A percentile compares a stretch with the other conserved stretches of the same genome.
phyloP scores from a whole-genome alignment of 1,140 invertebrate genomes.

The Euura lappo region DNA sequence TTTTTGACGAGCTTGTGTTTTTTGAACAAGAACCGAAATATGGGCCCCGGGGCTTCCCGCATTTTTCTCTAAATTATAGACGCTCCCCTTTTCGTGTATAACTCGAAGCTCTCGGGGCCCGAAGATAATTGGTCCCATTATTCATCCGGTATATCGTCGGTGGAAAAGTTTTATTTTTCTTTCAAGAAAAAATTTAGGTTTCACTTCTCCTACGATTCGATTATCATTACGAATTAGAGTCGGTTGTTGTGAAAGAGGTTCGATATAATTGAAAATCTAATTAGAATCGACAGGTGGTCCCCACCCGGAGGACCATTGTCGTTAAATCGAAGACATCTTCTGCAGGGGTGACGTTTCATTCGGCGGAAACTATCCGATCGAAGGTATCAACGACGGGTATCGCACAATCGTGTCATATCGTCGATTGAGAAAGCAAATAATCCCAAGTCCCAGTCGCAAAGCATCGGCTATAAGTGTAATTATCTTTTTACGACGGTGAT shows the following conservation, averaged over 20 bases:
- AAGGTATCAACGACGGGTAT: no score
- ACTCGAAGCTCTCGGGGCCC: background rate
- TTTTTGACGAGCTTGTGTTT: no score
- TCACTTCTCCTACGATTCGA: background rate
- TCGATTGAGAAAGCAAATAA: no score
- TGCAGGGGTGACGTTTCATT: no score
- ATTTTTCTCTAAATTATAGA: constrained; percentile 2
- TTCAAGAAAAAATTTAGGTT: background rate
- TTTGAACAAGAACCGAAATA: no score
- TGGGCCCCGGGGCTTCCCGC: background rate
- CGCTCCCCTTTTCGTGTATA: background rate
- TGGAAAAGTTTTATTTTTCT: no score
- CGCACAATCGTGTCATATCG: no score
- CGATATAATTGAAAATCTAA: background rate
- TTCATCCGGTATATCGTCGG: background rate
- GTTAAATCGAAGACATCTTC: no score
- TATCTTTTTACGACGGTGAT: constrained; percentile 7
- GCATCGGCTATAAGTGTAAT: background rate
- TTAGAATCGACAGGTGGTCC: background rate
- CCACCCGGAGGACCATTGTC: background rate
- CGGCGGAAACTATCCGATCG: no score
- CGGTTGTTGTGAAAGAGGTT: no score
- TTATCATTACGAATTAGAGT: no score
- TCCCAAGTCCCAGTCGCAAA: background rate
- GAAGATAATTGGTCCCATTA: background rate